Conservation (phyloP, 2,888 invertebrate genomes). For the Pandemis cinnamomeana region DNA sequence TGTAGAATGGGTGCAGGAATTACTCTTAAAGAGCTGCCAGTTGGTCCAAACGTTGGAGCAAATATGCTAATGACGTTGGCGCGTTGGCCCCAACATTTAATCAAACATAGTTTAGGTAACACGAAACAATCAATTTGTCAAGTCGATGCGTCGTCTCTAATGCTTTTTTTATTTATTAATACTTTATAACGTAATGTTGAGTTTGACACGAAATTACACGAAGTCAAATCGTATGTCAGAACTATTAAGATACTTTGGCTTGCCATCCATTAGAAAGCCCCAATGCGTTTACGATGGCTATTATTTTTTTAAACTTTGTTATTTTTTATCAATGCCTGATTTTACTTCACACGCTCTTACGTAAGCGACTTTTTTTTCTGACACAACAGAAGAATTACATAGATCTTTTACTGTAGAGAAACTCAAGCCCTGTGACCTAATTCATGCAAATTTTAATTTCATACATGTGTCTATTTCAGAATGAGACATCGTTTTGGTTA, state of each 20-base stretch:
- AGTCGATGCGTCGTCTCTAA: conserved; percentile 49
- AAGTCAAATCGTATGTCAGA: conserved; percentile 49
- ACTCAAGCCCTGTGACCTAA: no score
- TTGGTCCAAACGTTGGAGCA: conserved; percentile 22
- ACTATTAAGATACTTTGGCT: conserved; percentile 44
- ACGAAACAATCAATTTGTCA: conserved; percentile 61
- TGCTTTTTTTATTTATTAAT: conserved; percentile 51
- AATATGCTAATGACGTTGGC: conserved; percentile 30
- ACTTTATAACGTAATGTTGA: conserved; percentile 44
- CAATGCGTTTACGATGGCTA: conserved; percentile 20
- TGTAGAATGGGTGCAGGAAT: not conserved
- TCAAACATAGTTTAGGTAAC: conserved; percentile 42
- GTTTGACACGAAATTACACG: conserved; percentile 53
- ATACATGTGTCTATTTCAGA: no score
- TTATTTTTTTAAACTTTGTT: conserved; percentile 26
- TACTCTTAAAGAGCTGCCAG: not conserved
- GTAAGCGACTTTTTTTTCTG: not conserved
- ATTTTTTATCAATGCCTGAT: conserved; percentile 2
- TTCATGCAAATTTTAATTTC: no score
- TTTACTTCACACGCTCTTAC: conserved; percentile 2
- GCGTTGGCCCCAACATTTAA: conserved; percentile 38
- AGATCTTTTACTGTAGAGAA: no score
- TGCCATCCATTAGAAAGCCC: conserved; percentile 36
- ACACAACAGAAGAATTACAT: not conserved
- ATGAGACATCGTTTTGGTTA: no score